Evolutionary conservation across 2,797 vertebrate genomes (phyloP).

Genomic region (Spinibarbus caldwelli): DNA sequence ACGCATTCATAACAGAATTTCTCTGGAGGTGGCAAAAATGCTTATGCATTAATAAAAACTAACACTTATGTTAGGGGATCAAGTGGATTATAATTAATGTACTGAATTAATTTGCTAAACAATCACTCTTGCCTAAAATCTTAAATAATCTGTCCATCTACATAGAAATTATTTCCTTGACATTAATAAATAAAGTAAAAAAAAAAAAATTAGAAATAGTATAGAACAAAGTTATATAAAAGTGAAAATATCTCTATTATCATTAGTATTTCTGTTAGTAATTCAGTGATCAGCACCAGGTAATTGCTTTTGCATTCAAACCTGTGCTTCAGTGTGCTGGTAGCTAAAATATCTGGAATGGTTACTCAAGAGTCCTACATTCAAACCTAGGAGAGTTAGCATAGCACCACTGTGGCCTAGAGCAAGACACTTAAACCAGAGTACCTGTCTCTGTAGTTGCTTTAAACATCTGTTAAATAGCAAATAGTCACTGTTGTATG

Average conservation of each 20-base stretch:
- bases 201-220: not conserved
- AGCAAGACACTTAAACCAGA: not conserved
- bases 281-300: not conserved
- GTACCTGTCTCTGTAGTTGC: not conserved
- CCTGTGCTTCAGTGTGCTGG: not conserved
- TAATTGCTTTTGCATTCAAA: not conserved
- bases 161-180: not conserved
- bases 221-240: not conserved
- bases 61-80: slow-evolving; percentile 4
- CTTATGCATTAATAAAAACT: slow-evolving; percentile 7
- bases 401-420: not conserved
- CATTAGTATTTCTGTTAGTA: not conserved
- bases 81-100: slow-evolving; percentile 7
- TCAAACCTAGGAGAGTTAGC: not conserved
- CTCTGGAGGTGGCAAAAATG: not conserved
- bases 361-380: too few relatives aligned
- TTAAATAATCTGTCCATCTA: not conserved
- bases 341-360: not conserved
- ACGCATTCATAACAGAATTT: not conserved
- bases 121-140: not conserved
- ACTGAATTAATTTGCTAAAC: slow-evolving; percentile 7
- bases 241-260: not conserved
- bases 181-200: not conserved
- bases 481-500: not conserved
- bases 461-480: not conserved